phyloP scores from a whole-genome alignment of 2,888 invertebrate genomes.

The Phengaris alcon region DNA sequence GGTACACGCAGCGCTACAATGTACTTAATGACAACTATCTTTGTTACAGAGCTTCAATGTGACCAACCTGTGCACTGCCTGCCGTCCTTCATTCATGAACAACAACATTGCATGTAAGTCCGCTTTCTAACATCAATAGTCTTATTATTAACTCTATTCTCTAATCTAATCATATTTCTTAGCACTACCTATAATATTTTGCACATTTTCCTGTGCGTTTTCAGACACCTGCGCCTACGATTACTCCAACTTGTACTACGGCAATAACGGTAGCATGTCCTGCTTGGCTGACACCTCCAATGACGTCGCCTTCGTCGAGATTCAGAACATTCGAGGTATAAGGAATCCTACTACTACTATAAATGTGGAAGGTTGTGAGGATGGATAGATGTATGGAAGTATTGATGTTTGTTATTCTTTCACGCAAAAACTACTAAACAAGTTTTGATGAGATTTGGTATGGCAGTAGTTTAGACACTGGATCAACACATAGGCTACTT shows the following conservation, averaged over 20 bases:
- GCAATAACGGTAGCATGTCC: slow-evolving; percentile 79
- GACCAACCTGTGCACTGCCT: slow-evolving; percentile 51
- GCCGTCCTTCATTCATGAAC: slow-evolving; percentile 43
- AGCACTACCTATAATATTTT: no score
- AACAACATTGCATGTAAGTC: slow-evolving; percentile 37
- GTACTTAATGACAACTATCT: background rate
- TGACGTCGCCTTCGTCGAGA: slow-evolving; percentile 81
- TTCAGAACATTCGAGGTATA: slow-evolving; percentile 65
- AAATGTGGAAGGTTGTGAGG: no score
- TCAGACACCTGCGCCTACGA: slow-evolving; percentile 75
- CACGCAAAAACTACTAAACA: no score
- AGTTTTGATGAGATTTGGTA: no score
- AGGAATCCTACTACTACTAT: background rate
- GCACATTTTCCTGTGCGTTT: slow-evolving; percentile 17
- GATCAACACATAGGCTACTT: no score
- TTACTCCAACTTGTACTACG: slow-evolving; percentile 73
- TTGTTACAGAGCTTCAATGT: slow-evolving; percentile 54
- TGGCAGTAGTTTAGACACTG: no score
- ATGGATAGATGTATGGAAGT: no score
- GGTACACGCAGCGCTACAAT: no score
- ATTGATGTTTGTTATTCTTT: no score
- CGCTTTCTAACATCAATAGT: background rate
- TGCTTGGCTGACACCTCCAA: slow-evolving; percentile 75
- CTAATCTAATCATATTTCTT: no score
- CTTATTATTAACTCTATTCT: no score